Percentiles rank a stretch among this genome's conserved stretches.
These are phyloP conservation scores for Limosa lapponica DNA, from an alignment of 2,797 vertebrate species.

Conservation along the genomic window DNA sequence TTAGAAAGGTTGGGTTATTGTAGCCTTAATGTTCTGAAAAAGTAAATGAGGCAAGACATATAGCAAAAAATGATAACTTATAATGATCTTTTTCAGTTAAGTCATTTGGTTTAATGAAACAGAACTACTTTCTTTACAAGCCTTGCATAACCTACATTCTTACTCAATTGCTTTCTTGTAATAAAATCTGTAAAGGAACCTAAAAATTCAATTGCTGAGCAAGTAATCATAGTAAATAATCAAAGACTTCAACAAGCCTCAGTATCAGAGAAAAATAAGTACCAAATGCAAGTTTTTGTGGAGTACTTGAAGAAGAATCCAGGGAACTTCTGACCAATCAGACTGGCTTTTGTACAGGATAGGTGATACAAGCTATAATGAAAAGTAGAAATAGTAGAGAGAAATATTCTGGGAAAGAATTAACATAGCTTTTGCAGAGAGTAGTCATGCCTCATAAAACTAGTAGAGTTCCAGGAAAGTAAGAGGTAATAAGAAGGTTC, in stretches of 20 bases:
- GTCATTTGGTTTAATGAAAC: not conserved
- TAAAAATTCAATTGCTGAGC: not conserved
- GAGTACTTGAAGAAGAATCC: not conserved
- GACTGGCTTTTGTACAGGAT: not conserved
- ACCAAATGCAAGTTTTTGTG: not conserved
- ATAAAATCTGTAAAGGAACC: not conserved
- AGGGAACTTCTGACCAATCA: not conserved
- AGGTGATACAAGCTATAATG: not conserved
- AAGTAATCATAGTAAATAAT: not conserved
- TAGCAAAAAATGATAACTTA: not conserved
- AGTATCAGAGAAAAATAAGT: not conserved
- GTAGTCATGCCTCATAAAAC: not conserved
- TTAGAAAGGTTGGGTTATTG: not conserved
- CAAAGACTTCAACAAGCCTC: not conserved
- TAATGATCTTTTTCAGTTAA: not conserved
- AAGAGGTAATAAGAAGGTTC: not conserved
- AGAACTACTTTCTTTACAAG: not conserved
- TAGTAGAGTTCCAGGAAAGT: not conserved
- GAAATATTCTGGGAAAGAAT: not conserved
- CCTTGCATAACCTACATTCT: not conserved
- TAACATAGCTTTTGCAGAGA: not conserved
- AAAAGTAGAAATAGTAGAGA: not conserved
- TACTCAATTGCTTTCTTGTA: not conserved
- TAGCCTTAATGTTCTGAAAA: not conserved
- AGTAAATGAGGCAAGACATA: not conserved